Percentiles rank a stretch among this genome's conserved stretches.
Conservation (phyloP, 2,888 invertebrate species). For the Globia sparganii region DNA sequence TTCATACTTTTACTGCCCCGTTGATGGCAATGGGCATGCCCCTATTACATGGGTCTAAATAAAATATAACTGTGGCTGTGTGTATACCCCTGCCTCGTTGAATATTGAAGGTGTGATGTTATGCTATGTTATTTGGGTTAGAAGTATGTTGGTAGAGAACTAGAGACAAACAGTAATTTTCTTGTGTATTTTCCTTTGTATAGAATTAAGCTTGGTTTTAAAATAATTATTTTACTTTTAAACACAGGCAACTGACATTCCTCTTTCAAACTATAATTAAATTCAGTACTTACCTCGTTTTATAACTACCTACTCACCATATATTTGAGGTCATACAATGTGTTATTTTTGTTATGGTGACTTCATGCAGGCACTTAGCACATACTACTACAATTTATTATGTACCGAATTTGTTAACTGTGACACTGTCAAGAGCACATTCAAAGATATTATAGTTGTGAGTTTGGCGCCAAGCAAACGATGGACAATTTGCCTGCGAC, state of each 20-base stretch:
- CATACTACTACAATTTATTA: conserved; percentile 5
- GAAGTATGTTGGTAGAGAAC: background rate
- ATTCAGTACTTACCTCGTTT: conserved; percentile 21
- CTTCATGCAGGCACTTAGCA: conserved; percentile 39
- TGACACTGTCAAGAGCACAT: conserved; percentile 10
- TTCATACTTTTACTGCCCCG: background rate
- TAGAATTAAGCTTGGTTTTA: background rate
- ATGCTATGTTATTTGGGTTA: background rate
- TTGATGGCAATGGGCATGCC: background rate
- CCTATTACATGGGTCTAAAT: background rate
- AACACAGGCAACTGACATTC: background rate
- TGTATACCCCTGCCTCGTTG: background rate
- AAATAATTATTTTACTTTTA: conserved; percentile 2
- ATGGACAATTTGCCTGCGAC: background rate
- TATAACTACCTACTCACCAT: conserved; percentile 1
- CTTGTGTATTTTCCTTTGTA: background rate
- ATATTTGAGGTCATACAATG: conserved; percentile 35
- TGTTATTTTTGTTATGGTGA: conserved; percentile 48
- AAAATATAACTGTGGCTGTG: background rate
- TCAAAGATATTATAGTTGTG: background rate
- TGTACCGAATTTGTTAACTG: conserved; percentile 7
- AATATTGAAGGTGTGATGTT: background rate
- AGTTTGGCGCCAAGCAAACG: background rate
- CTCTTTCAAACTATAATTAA: conserved; percentile 4
- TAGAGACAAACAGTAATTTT: background rate